Conservation (phyloP, 2,797 vertebrate species). For the Coregonus ussuriensis region DNA sequence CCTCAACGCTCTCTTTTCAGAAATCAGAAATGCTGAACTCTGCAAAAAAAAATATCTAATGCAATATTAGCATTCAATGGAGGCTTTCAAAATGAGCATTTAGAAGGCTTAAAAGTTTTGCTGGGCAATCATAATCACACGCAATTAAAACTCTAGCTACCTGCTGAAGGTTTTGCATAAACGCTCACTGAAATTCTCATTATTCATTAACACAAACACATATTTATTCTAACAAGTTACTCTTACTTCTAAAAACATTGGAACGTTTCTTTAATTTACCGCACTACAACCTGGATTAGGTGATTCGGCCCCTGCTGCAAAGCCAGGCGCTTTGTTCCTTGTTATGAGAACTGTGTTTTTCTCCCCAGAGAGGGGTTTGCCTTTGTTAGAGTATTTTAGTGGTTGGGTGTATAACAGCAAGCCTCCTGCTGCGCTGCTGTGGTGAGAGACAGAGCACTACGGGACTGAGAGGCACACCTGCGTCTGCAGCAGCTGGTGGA, state of each 20-base stretch:
- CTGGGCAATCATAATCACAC: neutral
- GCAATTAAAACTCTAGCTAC: neutral
- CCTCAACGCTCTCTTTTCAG: conserved; percentile 18
- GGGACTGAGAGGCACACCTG: conserved; percentile 23
- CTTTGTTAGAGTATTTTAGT: conserved; percentile 21
- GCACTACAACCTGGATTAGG: neutral
- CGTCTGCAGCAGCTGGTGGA: conserved; percentile 25
- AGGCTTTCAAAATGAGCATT: neutral
- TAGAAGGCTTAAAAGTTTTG: neutral
- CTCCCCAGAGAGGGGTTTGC: conserved; percentile 5
- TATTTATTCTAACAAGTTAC: neutral
- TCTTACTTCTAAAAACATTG: neutral
- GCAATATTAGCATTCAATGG: conserved; percentile 6
- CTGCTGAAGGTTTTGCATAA: conserved; percentile 16
- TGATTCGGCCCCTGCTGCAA: neutral
- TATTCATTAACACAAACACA: neutral
- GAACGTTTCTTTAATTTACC: neutral
- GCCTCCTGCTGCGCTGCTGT: conserved; percentile 29
- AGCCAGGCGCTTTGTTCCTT: neutral
- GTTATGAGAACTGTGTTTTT: neutral
- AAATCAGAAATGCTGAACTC: conserved; percentile 37
- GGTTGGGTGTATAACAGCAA: conserved; percentile 14
- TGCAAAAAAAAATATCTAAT: conserved; percentile 29
- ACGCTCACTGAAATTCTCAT: neutral
- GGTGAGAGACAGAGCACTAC: neutral